A percentile compares a stretch with the other conserved stretches of the same genome.
These are phyloP conservation scores for Ephydatia muelleri DNA, from an alignment of 37 sponge, comb jelly and placozoan genomes.

Conservation along the genomic window DNA sequence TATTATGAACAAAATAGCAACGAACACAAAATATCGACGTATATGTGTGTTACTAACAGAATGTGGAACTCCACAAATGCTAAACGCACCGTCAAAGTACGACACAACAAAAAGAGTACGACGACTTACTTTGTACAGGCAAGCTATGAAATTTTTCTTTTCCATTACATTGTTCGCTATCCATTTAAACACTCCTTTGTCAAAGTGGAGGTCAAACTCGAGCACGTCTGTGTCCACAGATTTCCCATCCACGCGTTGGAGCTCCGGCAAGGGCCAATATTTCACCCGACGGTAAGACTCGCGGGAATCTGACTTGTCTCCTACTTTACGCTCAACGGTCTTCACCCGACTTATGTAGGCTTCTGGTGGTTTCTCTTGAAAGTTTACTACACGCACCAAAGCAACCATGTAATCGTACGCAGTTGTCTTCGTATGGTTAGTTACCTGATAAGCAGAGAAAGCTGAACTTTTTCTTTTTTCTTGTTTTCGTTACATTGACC, in stretches of 20 bases:
- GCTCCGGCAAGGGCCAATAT: constrained; percentile 70
- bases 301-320: neutral
- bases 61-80: too few species aligned
- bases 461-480: constrained; percentile 69
- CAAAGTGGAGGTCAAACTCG: constrained; percentile 77
- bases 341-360: constrained; percentile 62
- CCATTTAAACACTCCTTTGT: constrained; percentile 78
- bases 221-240: constrained; percentile 41
- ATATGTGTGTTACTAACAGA: too few species aligned
- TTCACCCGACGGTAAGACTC: constrained; percentile 51
- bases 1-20: too few species aligned
- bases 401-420: neutral
- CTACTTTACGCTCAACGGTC: constrained; percentile 32
- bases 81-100: too few species aligned
- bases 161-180: constrained; percentile 62
- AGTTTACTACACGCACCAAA: constrained; percentile 14
- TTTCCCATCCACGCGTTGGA: constrained; percentile 71
- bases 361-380: constrained; percentile 39
- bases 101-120: too few species aligned
- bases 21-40: too few species aligned
- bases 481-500: constrained; percentile 73
- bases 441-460: constrained; percentile 79
- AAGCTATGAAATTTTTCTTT: constrained; percentile 71
- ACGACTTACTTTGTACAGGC: constrained; percentile 66
- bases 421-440: neutral